Conservation (phyloP, 2,797 vertebrate genomes). For the Bucorvus abyssinicus region DNA sequence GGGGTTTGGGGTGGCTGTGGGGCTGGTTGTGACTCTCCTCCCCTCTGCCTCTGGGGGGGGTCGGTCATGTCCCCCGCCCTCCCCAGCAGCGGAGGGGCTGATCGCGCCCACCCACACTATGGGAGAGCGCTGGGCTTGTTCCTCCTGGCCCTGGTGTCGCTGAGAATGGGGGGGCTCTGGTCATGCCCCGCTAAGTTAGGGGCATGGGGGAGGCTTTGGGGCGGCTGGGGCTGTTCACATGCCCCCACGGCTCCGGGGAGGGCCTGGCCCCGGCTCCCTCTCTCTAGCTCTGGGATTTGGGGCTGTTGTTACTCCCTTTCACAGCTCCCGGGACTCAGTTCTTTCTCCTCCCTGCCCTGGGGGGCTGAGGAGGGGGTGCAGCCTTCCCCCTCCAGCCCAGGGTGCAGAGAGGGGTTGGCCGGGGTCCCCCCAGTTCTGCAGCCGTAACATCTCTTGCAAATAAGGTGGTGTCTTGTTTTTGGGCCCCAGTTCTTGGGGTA, state of each 20-base stretch:
- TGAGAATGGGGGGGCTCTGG: neutral
- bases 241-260: neutral
- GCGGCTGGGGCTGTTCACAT: accelerated
- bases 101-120: accelerated
- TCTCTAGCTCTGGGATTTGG: neutral
- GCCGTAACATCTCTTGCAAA: no score
- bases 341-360: neutral
- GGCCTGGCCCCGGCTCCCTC: neutral
- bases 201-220: neutral
- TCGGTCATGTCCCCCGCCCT: no score
- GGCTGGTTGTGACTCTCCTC: no score
- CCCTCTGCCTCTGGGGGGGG: neutral
- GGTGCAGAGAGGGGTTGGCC: neutral
- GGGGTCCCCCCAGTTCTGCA: accelerated
- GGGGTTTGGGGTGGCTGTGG: neutral
- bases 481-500: neutral
- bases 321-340: neutral
- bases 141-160: accelerated
- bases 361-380: neutral
- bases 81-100: neutral
- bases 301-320: neutral
- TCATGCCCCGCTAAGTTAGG: accelerated
- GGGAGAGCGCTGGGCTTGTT: no score
- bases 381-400: neutral
- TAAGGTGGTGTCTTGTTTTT: neutral